phyloP scores from a whole-genome alignment of 2,797 vertebrate species.

The Ceryle rudis region DNA sequence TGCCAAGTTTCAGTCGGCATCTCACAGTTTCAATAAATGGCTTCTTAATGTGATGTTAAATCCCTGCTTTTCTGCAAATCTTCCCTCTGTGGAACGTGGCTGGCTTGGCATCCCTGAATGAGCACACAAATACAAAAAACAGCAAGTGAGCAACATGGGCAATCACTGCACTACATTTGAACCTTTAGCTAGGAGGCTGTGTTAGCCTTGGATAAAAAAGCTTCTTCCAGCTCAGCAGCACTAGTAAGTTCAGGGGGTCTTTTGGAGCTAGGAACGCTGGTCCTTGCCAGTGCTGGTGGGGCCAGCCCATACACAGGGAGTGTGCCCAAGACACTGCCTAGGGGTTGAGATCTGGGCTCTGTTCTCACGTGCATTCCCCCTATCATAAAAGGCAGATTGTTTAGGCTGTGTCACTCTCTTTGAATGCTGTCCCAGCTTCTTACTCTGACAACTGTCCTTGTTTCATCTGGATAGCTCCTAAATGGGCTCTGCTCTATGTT shows the following conservation, averaged over 20 bases:
- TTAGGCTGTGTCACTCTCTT: background rate
- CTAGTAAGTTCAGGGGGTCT: background rate
- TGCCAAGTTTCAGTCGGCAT: slow-evolving; percentile 25
- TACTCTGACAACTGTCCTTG: background rate
- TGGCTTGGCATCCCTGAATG: slow-evolving; percentile 16
- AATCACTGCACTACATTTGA: background rate
- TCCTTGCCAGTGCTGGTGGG: background rate
- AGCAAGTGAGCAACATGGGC: accelerated
- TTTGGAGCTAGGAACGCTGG: background rate
- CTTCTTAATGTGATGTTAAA: slow-evolving; percentile 52
- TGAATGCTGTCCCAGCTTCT: background rate
- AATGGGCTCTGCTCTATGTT: background rate
- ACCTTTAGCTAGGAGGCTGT: background rate
- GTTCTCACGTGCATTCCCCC: accelerated
- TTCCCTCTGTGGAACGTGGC: background rate
- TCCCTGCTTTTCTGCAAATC: slow-evolving; percentile 16
- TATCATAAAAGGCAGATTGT: accelerated
- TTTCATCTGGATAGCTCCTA: background rate
- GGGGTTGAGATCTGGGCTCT: background rate
- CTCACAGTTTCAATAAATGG: slow-evolving; percentile 37
- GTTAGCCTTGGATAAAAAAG: background rate
- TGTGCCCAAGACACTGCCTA: background rate
- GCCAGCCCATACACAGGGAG: background rate
- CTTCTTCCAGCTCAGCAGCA: background rate
- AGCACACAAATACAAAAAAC: background rate